A percentile compares a stretch with the other conserved stretches of the same genome.
Evolutionary conservation across 2,113 vertebrate genomes (phyloP).

Genomic region (Corvus hawaiiensis): DNA sequence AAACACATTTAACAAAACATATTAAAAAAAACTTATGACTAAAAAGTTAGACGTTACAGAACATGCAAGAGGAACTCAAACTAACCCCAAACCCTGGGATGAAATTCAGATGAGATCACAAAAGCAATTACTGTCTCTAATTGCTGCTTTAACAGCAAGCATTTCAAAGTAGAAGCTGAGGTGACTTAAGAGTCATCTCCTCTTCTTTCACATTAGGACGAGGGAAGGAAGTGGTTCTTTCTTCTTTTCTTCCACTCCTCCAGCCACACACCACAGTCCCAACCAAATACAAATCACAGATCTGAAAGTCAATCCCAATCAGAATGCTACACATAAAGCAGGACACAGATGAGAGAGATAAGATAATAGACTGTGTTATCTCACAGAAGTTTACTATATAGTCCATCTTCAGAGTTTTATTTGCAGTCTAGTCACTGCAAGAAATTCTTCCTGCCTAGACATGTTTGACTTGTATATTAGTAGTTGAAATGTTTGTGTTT

Average conservation of each 20-base stretch:
- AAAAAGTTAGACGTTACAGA: not conserved
- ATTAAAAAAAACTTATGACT: not conserved
- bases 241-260: not conserved
- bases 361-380: not conserved
- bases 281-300: not conserved
- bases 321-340: not conserved
- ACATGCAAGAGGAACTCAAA: not conserved
- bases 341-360: not conserved
- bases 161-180: not conserved
- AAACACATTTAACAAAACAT: not conserved
- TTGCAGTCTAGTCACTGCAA: not conserved
- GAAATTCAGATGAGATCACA: not conserved
- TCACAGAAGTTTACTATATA: not conserved
- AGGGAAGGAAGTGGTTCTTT: not conserved
- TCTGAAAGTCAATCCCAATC: not conserved
- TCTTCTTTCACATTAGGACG: not conserved
- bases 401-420: not conserved
- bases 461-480: not conserved
- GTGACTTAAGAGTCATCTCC: not conserved
- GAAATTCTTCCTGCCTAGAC: not conserved
- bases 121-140: not conserved
- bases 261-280: not conserved
- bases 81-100: not conserved
- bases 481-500: not conserved
- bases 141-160: not conserved